Base-by-base conservation (phyloP, 2,888 invertebrate genomes). In the Lumbricus terrestris region DNA sequence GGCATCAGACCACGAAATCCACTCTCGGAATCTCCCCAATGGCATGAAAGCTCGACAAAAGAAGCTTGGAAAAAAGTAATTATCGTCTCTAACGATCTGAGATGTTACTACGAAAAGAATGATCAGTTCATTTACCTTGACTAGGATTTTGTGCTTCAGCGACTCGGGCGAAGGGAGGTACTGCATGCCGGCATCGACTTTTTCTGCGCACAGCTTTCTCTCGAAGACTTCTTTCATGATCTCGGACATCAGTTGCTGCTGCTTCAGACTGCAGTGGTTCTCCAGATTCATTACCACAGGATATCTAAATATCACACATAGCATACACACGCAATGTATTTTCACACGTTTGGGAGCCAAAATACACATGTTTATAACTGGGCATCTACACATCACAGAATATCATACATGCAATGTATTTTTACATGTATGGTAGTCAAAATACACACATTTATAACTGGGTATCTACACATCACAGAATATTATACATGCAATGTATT, bases 231-330 rank as follows among this genome's bases (percentile, higher is more conserved):
- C 92, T 37, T 92, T 93, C 93, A 95, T 92, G 91, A 94, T 92
- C 23, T 93, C 92, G 0, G 95, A 95, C 92, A 95, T 94, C 34
- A 93, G 93, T 91, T 94, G 94, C 93, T 96, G 96, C 93, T 95
- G 95, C 90, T 94, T 94, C 33, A 95, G 91, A 90, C 94, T 94
- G 92, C 96, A 95, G 93, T 96, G 96, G 92, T 95, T 95, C 91
- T 96, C 95, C 90, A 96, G 93, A 88, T 95, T 95, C 88, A 96
- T 92, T 92, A 96, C 95, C 91, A 96, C 94, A 88, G 96, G 96
- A 93, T 95, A 96, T 90, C 96, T 95, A 69, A 13, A 88, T 16
- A 69, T 92, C 91, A 40, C 18, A n/a, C 69, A 42, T 35, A 20
- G 23, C 23, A 47, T 0, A 47, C 40, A 40, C 29, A 40, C 1